phyloP scores from a whole-genome alignment of 2,797 vertebrate genomes.

The Falco rusticolus region DNA sequence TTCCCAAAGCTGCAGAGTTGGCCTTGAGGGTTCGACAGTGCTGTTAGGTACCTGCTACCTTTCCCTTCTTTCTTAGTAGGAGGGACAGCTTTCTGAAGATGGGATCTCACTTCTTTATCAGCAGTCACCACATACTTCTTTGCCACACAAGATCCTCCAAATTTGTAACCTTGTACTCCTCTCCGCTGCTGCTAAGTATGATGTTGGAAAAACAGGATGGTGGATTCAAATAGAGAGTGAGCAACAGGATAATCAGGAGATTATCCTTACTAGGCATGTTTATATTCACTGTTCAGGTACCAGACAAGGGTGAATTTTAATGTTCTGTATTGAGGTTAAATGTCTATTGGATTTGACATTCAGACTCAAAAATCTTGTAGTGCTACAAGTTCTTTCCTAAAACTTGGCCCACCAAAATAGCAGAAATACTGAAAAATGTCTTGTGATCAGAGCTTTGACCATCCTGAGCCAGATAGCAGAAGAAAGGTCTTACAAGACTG shows the following conservation, averaged over 20 bases:
- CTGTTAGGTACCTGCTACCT: background rate
- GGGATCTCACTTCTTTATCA: background rate
- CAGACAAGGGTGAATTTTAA: background rate
- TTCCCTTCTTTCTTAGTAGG: background rate
- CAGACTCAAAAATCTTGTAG: background rate
- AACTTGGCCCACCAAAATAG: background rate
- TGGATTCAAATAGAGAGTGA: background rate
- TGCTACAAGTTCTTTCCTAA: background rate
- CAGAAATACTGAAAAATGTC: background rate
- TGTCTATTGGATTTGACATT: background rate
- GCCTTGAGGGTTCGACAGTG: background rate
- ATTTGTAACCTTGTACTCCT: background rate
- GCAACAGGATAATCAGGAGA: background rate
- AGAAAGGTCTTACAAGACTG: background rate
- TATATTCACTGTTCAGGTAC: background rate
- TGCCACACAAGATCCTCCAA: no score
- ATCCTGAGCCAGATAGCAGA: background rate
- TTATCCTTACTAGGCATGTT: background rate
- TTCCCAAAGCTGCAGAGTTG: background rate
- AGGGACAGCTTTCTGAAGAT: background rate
- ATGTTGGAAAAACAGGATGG: background rate
- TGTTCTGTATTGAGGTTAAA: background rate
- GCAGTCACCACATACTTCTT: background rate
- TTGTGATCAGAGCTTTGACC: background rate
- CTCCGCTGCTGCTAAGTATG: background rate